A percentile compares a stretch with the other conserved stretches of the same genome.
Evolutionary conservation across 2,888 invertebrate genomes (phyloP).

Genomic region (Drosophila siamana): DNA sequence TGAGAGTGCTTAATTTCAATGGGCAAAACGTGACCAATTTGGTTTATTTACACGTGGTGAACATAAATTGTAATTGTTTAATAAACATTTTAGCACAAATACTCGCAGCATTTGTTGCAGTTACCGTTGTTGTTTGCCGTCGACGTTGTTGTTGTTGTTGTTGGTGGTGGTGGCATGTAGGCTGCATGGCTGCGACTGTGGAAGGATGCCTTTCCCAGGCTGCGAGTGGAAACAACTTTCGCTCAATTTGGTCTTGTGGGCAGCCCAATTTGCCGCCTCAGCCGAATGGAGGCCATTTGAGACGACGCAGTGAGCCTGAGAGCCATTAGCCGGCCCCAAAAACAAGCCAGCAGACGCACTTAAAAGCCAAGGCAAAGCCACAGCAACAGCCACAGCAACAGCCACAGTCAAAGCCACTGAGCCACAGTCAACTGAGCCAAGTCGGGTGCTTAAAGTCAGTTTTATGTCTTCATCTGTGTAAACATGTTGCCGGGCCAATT

Average conservation of each 20-base stretch:
- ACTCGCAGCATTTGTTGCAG: slow-evolving; percentile 21
- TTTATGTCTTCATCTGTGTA: slow-evolving; percentile 78
- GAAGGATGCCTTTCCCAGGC: slow-evolving; percentile 38
- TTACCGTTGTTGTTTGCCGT: slow-evolving; percentile 2
- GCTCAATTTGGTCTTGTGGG: slow-evolving; percentile 44
- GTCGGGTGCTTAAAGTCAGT: slow-evolving; percentile 56
- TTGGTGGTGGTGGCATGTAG: slow-evolving; percentile 20
- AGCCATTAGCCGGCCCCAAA: slow-evolving; percentile 60
- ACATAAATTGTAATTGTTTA: slow-evolving; percentile 82
- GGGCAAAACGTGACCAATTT: slow-evolving; percentile 85
- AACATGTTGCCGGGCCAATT: slow-evolving; percentile 64
- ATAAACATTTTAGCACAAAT: slow-evolving; percentile 60
- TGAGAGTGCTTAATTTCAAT: slow-evolving; percentile 67
- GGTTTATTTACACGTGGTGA: slow-evolving; percentile 85
- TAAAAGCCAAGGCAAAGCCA: slow-evolving; percentile 38
- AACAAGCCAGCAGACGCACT: slow-evolving; percentile 62
- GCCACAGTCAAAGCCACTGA: too few relatives aligned
- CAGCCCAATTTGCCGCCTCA: slow-evolving; percentile 42
- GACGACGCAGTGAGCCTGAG: neutral
- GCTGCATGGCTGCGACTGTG: neutral
- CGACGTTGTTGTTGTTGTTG: slow-evolving; percentile 4
- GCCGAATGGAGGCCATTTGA: slow-evolving; percentile 17
- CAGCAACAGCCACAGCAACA: too few relatives aligned
- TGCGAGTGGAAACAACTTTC: slow-evolving; percentile 36
- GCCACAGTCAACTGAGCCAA: slow-evolving; percentile 28